phyloP scores from a whole-genome alignment of 2,888 invertebrate genomes.

The Zygogramma bicolorata region DNA sequence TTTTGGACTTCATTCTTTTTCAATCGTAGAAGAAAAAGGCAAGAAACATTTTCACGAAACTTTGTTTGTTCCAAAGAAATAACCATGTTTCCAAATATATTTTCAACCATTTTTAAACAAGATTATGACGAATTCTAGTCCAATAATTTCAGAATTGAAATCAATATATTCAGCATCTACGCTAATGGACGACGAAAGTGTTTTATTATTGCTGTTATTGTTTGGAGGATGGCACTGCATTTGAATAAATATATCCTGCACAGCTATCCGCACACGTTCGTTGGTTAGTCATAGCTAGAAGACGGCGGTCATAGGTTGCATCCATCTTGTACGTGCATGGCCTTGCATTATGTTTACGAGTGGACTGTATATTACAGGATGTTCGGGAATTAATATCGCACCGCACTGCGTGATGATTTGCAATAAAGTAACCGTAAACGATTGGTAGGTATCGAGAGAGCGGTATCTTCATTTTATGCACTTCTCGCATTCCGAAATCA shows the following conservation, averaged over 20 bases:
- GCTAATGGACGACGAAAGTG: background rate
- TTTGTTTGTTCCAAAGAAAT: too few species aligned
- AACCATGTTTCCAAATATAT: too few species aligned
- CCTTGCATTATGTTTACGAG: slow-evolving; percentile 24
- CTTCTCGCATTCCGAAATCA: slow-evolving; percentile 3
- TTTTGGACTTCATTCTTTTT: too few species aligned
- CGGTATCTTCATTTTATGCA: slow-evolving; percentile 2
- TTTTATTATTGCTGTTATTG: slow-evolving; percentile 16
- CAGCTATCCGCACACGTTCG: slow-evolving; percentile 23
- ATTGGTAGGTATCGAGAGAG: background rate
- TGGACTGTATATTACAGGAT: slow-evolving; percentile 1
- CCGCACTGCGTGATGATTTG: background rate
- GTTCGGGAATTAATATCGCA: background rate
- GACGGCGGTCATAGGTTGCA: slow-evolving; percentile 30
- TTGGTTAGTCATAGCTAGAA: slow-evolving; percentile 33
- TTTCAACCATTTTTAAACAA: too few species aligned
- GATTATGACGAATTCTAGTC: too few species aligned
- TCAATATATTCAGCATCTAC: background rate
- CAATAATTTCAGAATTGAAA: too few species aligned
- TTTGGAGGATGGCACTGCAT: slow-evolving; percentile 23
- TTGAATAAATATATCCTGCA: slow-evolving; percentile 28
- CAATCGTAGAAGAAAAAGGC: too few species aligned
- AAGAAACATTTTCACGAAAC: too few species aligned
- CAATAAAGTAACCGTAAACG: background rate
- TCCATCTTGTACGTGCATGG: slow-evolving; percentile 20